These are phyloP conservation scores for Carassius gibelio DNA, from an alignment of 2,113 vertebrate genomes.

Conservation along the genomic window DNA sequence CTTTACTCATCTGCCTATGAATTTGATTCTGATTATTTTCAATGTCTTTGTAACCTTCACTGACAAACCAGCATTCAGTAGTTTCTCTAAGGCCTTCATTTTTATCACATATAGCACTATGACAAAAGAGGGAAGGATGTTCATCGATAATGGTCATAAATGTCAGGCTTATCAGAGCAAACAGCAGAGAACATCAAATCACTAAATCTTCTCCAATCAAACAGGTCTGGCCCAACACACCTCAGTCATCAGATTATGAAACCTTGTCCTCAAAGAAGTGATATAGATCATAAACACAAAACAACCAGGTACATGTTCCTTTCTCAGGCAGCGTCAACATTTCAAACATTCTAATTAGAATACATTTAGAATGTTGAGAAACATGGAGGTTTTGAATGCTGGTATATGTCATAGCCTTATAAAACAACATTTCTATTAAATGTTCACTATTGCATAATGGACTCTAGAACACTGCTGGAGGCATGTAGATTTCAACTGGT, in stretches of 20 bases:
- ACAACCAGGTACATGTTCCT: background rate
- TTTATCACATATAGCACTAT: background rate
- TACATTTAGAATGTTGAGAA: background rate
- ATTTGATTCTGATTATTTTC: too few species aligned
- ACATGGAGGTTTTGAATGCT: background rate
- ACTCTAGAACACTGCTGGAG: background rate
- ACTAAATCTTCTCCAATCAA: background rate
- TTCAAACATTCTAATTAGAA: background rate
- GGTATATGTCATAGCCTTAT: too few species aligned
- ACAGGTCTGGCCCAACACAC: background rate
- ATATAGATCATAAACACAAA: background rate
- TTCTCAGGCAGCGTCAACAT: background rate
- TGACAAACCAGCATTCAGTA: background rate
- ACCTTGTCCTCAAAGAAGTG: background rate
- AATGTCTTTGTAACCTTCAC: too few species aligned
- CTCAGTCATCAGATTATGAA: background rate
- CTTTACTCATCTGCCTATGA: too few species aligned
- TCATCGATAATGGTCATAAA: background rate
- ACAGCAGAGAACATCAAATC: background rate
- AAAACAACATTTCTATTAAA: too few species aligned
- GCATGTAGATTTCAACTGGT: background rate
- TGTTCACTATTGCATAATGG: too few species aligned
- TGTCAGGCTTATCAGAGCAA: conserved; percentile 25
- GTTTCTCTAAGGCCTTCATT: background rate
- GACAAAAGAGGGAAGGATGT: background rate